phyloP scores from a whole-genome alignment of 2,888 invertebrate species.

The Meganola albula region DNA sequence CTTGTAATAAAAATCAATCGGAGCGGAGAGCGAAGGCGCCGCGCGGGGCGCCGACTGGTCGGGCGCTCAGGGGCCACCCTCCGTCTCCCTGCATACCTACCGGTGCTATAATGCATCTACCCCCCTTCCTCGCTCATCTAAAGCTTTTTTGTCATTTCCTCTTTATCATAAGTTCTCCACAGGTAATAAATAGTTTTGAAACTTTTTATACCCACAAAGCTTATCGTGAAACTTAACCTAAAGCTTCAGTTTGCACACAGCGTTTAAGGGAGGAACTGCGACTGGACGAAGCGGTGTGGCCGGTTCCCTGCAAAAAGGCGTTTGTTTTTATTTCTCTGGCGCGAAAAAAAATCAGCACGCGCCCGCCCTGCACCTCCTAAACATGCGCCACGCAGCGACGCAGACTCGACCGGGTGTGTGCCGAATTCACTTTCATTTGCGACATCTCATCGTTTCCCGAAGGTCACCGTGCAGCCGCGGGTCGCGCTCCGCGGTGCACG shows the following conservation, averaged over 20 bases:
- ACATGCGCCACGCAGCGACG: slow-evolving; percentile 79
- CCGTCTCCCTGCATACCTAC: slow-evolving; percentile 48
- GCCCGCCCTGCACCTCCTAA: slow-evolving; percentile 77
- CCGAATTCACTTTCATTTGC: slow-evolving; percentile 78
- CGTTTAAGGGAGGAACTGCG: background rate
- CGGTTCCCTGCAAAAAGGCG: slow-evolving; percentile 69
- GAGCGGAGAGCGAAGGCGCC: slow-evolving; percentile 74
- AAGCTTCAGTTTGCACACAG: background rate
- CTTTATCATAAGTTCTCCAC: slow-evolving; percentile 12
- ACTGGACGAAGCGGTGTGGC: slow-evolving; percentile 32
- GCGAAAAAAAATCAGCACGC: slow-evolving; percentile 73
- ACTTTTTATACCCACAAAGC: slow-evolving; percentile 1
- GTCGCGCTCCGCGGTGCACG: slow-evolving; percentile 44
- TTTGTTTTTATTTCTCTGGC: slow-evolving; percentile 77
- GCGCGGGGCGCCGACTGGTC: slow-evolving; percentile 69
- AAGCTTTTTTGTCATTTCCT: slow-evolving; percentile 10
- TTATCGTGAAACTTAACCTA: slow-evolving; percentile 4
- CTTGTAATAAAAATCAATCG: slow-evolving; percentile 80
- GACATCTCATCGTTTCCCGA: slow-evolving; percentile 73
- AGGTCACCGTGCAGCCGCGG: slow-evolving; percentile 69
- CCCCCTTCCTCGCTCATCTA: slow-evolving; percentile 31
- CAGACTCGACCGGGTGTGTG: slow-evolving; percentile 72
- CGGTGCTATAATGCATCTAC: slow-evolving; percentile 56
- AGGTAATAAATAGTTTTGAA: slow-evolving; percentile 10
- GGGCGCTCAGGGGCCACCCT: slow-evolving; percentile 46